phyloP scores from a whole-genome alignment of 1,140 invertebrate species.

The Ladona fulva region DNA sequence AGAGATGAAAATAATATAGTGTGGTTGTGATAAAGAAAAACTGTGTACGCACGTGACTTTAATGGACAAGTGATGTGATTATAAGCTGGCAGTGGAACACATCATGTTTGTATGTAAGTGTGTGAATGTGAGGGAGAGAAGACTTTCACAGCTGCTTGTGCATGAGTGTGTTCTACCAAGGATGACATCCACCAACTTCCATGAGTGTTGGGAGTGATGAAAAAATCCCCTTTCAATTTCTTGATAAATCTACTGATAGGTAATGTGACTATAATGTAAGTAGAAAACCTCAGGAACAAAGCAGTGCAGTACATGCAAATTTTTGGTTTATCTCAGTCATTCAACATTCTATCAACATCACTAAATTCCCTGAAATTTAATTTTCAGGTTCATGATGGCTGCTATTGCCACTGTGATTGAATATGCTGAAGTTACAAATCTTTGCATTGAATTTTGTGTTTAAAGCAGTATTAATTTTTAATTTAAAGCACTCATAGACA shows the following conservation, averaged over 20 bases:
- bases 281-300: not conserved
- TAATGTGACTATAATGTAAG: too few relatives aligned
- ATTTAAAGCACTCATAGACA: not conserved
- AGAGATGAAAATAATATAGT: not conserved
- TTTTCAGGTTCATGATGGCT: not conserved
- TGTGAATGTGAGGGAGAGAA: not conserved
- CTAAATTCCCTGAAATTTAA: not conserved
- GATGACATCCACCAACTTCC: not conserved
- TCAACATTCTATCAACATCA: not conserved
- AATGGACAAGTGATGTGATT: not conserved
- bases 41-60: conserved; percentile 3
- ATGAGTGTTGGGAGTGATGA: not conserved
- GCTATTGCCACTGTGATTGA: not conserved
- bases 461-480: not conserved
- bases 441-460: not conserved
- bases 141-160: too few relatives aligned
- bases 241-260: not conserved
- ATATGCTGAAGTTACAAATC: not conserved
- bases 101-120: not conserved
- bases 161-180: too few relatives aligned
- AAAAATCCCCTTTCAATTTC: not conserved
- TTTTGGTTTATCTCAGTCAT: not conserved
- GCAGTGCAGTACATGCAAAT: not conserved
- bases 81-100: not conserved
- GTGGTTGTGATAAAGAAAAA: conserved; percentile 2